Evolutionary conservation across 2,888 invertebrate species (phyloP), one percentile per base, ranked within the genome.

Genomic region (Euzetes globulus): DNA sequence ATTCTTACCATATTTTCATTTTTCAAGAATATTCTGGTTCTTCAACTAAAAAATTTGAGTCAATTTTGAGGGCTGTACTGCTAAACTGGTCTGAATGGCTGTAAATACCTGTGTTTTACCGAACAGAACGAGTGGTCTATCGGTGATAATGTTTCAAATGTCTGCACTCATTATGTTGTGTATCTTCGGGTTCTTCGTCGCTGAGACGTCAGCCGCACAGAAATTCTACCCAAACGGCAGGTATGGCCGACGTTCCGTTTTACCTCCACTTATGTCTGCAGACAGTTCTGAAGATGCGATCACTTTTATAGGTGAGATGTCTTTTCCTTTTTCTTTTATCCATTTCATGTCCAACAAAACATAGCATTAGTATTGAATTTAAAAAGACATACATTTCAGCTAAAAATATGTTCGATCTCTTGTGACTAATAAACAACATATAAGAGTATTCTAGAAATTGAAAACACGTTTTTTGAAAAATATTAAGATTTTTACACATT

Each of bases 221-320:
- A 75, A 72, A 47, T 75, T 75, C 47, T 74, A 74, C 19, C 75
- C 75, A 17, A 75, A 75, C 47, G 75, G 75, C 17, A 72, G 75
- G 22, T 75, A 75, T 47, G 75, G 75, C 25, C 41, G 75, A 22
- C 37, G 75, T n/a, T 75, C 75, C n/a, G 72, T 71, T 13, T 60
- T 71, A n/a, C 74, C 74, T 19, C 74, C 74, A 27, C 33, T 74
- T 1, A 70, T 70, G 52, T 29, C 60, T 9, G 19, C n/a, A 37
- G 55, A 71, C 25, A 71, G 33, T 25, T 15, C 70, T 15, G 70
- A 70, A 15, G 70, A 70, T 11, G 37, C 25, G 13, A 45, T 70
- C 70, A 47, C 45, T 47, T 70, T 41, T 19, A 47, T 70, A 5
- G 70, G 70, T 70, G 9, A 19, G 70, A 63, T 13, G 41, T 13